phyloP scores from a whole-genome alignment of 2,113 vertebrate species.

The Pipa parva region DNA sequence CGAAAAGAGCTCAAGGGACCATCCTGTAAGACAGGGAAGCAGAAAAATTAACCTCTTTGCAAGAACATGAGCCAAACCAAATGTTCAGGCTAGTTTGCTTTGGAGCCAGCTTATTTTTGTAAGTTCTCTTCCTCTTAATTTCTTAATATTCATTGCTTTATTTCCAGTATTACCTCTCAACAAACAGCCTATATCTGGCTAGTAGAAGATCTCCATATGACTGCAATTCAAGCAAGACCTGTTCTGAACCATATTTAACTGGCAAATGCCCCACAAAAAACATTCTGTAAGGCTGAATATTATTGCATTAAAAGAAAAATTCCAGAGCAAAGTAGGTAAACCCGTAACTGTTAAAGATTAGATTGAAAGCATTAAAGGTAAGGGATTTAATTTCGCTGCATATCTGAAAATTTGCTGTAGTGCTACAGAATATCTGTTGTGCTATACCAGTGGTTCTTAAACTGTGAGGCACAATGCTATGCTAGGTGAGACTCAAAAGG shows the following conservation, averaged over 20 bases:
- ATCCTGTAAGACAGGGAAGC: constrained; percentile 4
- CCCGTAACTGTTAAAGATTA: too few species aligned
- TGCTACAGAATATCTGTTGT: too few species aligned
- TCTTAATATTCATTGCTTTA: neutral
- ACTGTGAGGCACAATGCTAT: too few species aligned
- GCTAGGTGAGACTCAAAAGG: too few species aligned
- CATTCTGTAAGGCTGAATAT: neutral
- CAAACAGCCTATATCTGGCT: neutral
- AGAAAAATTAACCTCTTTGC: constrained; percentile 13
- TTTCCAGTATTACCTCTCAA: constrained; percentile 2
- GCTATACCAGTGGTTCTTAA: too few species aligned
- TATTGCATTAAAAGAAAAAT: neutral
- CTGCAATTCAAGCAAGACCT: neutral
- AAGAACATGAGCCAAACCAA: constrained; percentile 10
- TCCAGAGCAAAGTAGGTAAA: too few species aligned
- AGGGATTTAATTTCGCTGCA: too few species aligned
- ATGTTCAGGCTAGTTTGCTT: neutral
- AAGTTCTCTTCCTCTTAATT: neutral
- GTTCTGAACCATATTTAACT: neutral
- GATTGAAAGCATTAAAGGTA: too few species aligned
- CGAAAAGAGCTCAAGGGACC: constrained; percentile 4
- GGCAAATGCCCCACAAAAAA: neutral
- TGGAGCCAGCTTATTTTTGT: constrained; percentile 2
- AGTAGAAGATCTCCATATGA: neutral
- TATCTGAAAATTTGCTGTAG: too few species aligned